Evolutionary conservation across 53 echinoderm and acorn worm species (phyloP), one percentile per base, ranked within the genome.

Genomic region (Antedon mediterranea): DNA sequence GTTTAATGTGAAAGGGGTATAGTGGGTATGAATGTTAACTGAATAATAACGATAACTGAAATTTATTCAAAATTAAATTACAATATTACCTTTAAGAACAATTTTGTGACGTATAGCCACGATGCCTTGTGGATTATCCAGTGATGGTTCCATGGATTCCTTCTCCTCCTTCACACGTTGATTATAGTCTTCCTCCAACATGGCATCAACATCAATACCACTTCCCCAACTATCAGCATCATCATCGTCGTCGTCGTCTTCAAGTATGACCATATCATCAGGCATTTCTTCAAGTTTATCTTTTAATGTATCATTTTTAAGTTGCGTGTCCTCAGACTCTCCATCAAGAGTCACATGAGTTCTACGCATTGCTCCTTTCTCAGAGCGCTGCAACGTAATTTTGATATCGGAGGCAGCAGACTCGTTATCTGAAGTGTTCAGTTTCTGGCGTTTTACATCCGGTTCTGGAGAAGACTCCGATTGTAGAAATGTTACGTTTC

Each of bases 41-140:
- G n/a, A n/a, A n/a, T n/a, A n/a, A n/a, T n/a, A n/a, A n/a, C n/a
- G 4, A 72, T 71, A 7, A 31, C 42, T 37, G 0, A 34, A 34
- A 26, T 15, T 7, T 8, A 57, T 31, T 1, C 15, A 41, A n/a
- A n/a, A n/a, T n/a, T n/a, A n/a, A n/a, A n/a, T n/a, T n/a, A n/a
- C n/a, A n/a, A 77, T 85, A 90, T 93, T 43, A 90, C 90, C 84
- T 75, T 76, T 85, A 6, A 90, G 82, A 32, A 93, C 79, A n/a
- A 79, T 93, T 76, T 90, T 93, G 31, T 89, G 84, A 34, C 83
- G 78, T 73, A 93, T 79, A 0, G 83, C 85, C 9, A 93, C 83
- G 0, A 93, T 85, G 32, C 93, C 93, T 29, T 90, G 86, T 27
- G 78, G 85, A 8, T 7, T 14, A 41, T 80, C 83, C 80, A 79